Evolutionary conservation across 2,888 invertebrate species (phyloP).

Genomic region (Eilema caniola): DNA sequence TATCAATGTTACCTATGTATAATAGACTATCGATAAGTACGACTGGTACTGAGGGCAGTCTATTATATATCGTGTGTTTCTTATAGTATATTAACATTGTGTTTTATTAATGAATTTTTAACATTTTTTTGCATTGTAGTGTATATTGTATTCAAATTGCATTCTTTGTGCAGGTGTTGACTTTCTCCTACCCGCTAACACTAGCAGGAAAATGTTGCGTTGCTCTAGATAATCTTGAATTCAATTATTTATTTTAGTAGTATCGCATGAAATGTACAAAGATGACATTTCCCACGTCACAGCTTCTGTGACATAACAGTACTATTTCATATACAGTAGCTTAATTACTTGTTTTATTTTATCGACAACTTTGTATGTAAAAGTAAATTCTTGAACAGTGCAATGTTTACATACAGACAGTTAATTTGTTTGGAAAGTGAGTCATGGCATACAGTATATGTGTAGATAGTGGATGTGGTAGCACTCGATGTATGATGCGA

Average conservation of each 20-base stretch:
- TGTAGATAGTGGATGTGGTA: constrained; percentile 82
- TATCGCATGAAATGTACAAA: constrained; percentile 77
- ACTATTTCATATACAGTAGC: constrained; percentile 55
- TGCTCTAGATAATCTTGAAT: constrained; percentile 76
- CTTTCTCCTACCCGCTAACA: constrained; percentile 85
- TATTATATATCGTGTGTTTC: constrained; percentile 69
- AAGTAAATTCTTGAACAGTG: constrained; percentile 43
- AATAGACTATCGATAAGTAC: constrained; percentile 60
- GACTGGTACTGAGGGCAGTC: constrained; percentile 54
- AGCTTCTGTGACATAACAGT: constrained; percentile 71
- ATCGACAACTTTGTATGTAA: constrained; percentile 44
- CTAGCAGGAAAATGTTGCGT: constrained; percentile 87
- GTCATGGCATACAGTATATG: constrained; percentile 64
- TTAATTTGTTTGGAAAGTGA: constrained; percentile 78
- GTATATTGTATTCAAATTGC: constrained; percentile 82
- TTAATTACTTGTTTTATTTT: constrained; percentile 39
- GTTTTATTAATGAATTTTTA: constrained; percentile 70
- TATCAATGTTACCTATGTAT: constrained; percentile 54
- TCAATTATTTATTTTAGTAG: constrained; percentile 62
- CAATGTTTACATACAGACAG: constrained; percentile 60
- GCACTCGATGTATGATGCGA: constrained; percentile 62
- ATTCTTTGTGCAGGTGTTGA: constrained; percentile 86
- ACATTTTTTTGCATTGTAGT: constrained; percentile 84
- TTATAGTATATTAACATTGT: constrained; percentile 77
- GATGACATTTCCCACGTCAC: constrained; percentile 73